Evolutionary conservation across 1,140 invertebrate genomes (phyloP), one percentile per base, ranked within the genome.

Genomic region (Meloidogyne exigua): DNA sequence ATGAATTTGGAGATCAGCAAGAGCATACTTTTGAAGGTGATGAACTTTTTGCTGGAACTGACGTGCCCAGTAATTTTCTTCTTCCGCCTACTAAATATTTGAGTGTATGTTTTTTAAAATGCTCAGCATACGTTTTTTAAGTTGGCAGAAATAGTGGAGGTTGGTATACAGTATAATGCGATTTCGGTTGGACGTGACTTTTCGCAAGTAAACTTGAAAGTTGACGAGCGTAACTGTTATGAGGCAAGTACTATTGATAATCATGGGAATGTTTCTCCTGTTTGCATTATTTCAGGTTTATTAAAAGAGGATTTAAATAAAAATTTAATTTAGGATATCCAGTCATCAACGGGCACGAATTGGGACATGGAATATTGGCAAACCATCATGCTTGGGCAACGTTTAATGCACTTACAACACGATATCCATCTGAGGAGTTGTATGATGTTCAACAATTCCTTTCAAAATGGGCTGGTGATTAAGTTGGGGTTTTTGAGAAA

Each of bases 101-200:
- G 26, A 81, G 87, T 26, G 89, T 90, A 82, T 82, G 85, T 83
- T 57, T 18, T 68, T 76, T 32, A 10, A 3, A 44, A 23, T n/a
- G n/a, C n/a, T n/a, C n/a, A n/a, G n/a, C n/a, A n/a, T n/a, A n/a
- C n/a, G n/a, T n/a, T n/a, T n/a, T n/a, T n/a, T n/a, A n/a, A n/a
- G n/a, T n/a, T n/a, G n/a, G n/a, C n/a, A n/a, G n/a, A n/a, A n/a
- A n/a, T n/a, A n/a, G n/a, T n/a, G n/a, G n/a, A n/a, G n/a, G n/a
- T n/a, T n/a, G n/a, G n/a, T n/a, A n/a, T n/a, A n/a, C n/a, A n/a
- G n/a, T n/a, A n/a, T n/a, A n/a, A n/a, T n/a, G n/a, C n/a, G n/a
- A n/a, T n/a, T n/a, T n/a, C n/a, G n/a, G 95, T 98, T 92, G 95
- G 98, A 89, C 44, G 13, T 82, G 91, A 97, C 23, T 92, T 95